Evolutionary conservation across 2,113 vertebrate genomes (phyloP), one percentile per base, ranked within the genome.

Genomic region (Embiotoca jacksoni): DNA sequence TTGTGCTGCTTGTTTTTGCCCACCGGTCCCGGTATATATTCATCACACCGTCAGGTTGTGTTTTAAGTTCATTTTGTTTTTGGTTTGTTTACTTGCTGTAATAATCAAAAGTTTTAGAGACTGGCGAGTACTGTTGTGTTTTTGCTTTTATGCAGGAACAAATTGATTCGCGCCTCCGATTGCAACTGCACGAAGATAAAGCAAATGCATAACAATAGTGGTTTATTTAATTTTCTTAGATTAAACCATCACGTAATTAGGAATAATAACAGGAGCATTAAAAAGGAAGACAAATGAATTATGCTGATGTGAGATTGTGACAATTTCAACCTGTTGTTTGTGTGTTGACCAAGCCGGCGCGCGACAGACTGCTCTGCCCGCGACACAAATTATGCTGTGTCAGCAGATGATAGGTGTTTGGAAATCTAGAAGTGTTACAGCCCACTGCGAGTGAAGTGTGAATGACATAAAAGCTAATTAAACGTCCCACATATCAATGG

Each of bases 391-490:
- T 16, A 39, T 44, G 59, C 61, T 10, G 72, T 47, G 72, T 82
- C 61, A 74, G 79, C 72, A 78, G 59, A 79, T 79, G 68, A 72
- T 63, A 44, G 10, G 6, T 74, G 71, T 62, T 57, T 69, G 63
- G 55, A 39, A 83, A 64, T 39, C 31, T 6, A 49, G 52, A 72
- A 73, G 61, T 41, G 5, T 15, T 41, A 79, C 84, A 23, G 53
- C 37, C 32, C 52, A 52, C 6, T 39, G 55, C 61, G 36, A 52
- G 62, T 50, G 56, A 78, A 72, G 75, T 67, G 62, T 81, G 88
- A 85, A 80, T 88, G 91, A 85, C 88, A 83, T 63, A 59, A 63
- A 75, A 68, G 72, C 75, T 91, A 88, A 92, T 92, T 88, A 90
- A 82, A 83, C 55, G 54, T 81, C 88, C 72, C 57, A 72, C 84